Conservation (phyloP, 2,113 vertebrate species). For the Clarias gariepinus region DNA sequence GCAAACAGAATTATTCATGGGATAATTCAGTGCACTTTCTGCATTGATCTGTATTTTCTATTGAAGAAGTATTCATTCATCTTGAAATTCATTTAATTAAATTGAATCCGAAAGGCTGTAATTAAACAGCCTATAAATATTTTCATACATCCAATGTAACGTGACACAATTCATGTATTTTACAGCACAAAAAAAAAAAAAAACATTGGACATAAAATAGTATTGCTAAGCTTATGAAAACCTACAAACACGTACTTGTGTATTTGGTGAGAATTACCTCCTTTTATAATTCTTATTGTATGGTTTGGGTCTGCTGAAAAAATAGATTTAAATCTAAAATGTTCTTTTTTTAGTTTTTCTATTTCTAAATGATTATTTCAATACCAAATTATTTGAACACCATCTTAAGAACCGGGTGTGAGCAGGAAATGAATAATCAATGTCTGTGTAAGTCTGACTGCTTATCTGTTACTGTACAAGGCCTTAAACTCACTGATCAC, state of each 20-base stretch:
- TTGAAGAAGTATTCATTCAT: slow-evolving; percentile 62
- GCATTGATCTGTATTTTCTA: slow-evolving; percentile 73
- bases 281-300: neutral
- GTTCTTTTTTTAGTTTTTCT: neutral
- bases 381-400: slow-evolving; percentile 20
- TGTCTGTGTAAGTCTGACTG: slow-evolving; percentile 14
- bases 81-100: slow-evolving; percentile 35
- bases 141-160: neutral
- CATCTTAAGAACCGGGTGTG: neutral
- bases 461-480: slow-evolving; percentile 39
- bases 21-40: slow-evolving; percentile 65
- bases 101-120: neutral
- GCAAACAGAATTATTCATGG: slow-evolving; percentile 74
- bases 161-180: neutral
- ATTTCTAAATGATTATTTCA: slow-evolving; percentile 3
- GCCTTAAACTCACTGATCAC: slow-evolving; percentile 16
- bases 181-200: neutral
- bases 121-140: neutral
- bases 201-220: neutral
- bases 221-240: neutral
- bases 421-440: slow-evolving; percentile 34
- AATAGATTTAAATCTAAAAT: neutral
- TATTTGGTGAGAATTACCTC: neutral
- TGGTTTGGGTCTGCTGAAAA: neutral
- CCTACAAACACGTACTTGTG: neutral